Conservation (phyloP, 2,888 invertebrate genomes). For the Phengaris arion region DNA sequence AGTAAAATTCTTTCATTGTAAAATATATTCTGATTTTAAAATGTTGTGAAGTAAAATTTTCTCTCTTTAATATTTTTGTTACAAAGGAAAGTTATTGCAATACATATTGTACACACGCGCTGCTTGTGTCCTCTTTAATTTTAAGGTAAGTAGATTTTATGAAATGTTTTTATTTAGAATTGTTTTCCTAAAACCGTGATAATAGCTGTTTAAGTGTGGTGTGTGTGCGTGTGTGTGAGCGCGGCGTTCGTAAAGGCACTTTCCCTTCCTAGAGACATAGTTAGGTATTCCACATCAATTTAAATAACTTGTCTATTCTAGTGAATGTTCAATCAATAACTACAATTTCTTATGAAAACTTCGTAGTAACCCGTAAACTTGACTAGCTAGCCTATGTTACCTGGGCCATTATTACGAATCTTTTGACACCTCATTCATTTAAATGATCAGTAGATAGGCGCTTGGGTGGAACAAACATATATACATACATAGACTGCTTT, state of each 20-base stretch:
- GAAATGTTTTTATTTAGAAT: constrained; percentile 66
- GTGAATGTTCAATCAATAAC: background rate
- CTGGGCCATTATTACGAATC: no score
- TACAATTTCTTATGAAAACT: no score
- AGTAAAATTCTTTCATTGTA: no score
- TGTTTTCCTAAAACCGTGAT: constrained; percentile 77
- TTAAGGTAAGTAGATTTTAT: constrained; percentile 76
- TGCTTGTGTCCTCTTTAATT: constrained; percentile 73
- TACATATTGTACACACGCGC: constrained; percentile 46
- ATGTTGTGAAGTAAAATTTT: background rate
- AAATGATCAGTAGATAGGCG: no score
- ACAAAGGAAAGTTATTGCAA: constrained; percentile 4
- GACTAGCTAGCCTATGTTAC: no score
- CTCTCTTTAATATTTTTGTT: constrained; percentile 3
- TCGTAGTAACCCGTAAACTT: no score
- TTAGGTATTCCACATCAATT: constrained; percentile 48
- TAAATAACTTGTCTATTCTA: constrained; percentile 2
- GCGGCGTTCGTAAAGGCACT: constrained; percentile 72
- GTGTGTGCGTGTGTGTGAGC: constrained; percentile 57
- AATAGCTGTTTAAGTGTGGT: constrained; percentile 74
- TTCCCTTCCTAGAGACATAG: constrained; percentile 66
- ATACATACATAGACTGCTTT: no score
- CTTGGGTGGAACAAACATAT: no score
- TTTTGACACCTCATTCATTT: no score
- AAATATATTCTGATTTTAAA: background rate